Conservation (phyloP, 2,113 vertebrate genomes). For the Leptosomus discolor region DNA sequence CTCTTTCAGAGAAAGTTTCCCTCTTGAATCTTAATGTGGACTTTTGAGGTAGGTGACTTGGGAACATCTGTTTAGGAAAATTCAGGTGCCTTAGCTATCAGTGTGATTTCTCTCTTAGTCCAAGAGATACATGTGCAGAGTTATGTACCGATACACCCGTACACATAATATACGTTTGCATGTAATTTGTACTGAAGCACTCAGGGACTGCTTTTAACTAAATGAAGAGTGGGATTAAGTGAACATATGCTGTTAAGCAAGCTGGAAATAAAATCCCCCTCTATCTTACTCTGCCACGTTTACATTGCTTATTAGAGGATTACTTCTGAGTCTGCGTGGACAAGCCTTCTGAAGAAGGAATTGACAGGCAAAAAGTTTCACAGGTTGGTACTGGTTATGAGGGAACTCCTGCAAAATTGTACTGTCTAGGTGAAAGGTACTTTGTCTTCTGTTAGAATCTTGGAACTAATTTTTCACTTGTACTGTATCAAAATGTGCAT, state of each 20-base stretch:
- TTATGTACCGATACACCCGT: background rate
- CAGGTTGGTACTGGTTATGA: background rate
- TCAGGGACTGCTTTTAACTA: constrained; percentile 36
- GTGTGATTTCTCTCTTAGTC: background rate
- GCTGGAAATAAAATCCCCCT: constrained; percentile 48
- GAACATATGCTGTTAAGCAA: constrained; percentile 55
- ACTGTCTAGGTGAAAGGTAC: background rate
- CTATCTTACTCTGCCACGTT: background rate
- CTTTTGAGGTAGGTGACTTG: background rate
- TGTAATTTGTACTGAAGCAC: background rate
- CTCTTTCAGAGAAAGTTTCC: background rate
- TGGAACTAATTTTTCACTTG: background rate
- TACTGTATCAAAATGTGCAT: background rate
- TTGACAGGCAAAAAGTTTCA: background rate
- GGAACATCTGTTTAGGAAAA: background rate
- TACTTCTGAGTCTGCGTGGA: constrained; percentile 9
- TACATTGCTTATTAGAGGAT: constrained; percentile 43
- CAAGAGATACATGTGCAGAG: background rate
- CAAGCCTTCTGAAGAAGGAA: background rate
- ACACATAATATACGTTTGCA: background rate
- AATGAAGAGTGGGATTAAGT: constrained; percentile 46
- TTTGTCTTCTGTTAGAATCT: background rate
- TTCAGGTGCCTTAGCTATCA: background rate
- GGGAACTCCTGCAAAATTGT: background rate
- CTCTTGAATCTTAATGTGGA: background rate